Evolutionary conservation across 2,888 invertebrate genomes (phyloP), one percentile per base, ranked within the genome.

Genomic region (Shargacucullia verbasci): DNA sequence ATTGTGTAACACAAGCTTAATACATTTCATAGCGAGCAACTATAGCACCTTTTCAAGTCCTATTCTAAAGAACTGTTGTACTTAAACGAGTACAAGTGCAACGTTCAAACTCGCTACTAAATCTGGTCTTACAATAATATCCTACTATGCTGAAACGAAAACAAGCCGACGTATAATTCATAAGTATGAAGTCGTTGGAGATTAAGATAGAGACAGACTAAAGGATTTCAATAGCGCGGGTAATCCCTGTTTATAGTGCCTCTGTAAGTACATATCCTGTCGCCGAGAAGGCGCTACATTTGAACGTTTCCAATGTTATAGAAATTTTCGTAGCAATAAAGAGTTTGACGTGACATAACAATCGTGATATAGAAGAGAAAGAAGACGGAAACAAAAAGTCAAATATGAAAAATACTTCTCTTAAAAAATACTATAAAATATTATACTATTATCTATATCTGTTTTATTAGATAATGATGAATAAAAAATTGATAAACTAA

Each of bases 221-320:
- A 47, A 65, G 69, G 72, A 74, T 76, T 80, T 82, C 71, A 78
- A 79, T 79, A 79, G 78, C 74, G 72, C 62, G 59, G 59, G 74
- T 75, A 84, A 85, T 81, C 81, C 76, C 52, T 81, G 82, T 85
- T 83, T 85, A 79, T 74, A 73, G 70, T 66, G 81, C 72, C 74
- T 70, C 72, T 75, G 71, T 67, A 41, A 33, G 69, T 73, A 59
- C 73, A 73, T 76, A 81, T 86, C 85, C 84, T 84, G 88, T 82
- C 83, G 81, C 78, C 80, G 75, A 73, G 79, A 69, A 81, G 87
- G 86, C 86, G 86, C 84, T 87, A 64, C 57, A 40, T 39, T 46
- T 7, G 37, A 29, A 15, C 37, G 75, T 83, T 80, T 80, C 79
- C 89, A 81, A 81, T 82, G 63, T 67, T n/a, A 33, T 11, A 3